Conservation (phyloP, 2,113 vertebrate genomes). For the Vireo altiloquus region DNA sequence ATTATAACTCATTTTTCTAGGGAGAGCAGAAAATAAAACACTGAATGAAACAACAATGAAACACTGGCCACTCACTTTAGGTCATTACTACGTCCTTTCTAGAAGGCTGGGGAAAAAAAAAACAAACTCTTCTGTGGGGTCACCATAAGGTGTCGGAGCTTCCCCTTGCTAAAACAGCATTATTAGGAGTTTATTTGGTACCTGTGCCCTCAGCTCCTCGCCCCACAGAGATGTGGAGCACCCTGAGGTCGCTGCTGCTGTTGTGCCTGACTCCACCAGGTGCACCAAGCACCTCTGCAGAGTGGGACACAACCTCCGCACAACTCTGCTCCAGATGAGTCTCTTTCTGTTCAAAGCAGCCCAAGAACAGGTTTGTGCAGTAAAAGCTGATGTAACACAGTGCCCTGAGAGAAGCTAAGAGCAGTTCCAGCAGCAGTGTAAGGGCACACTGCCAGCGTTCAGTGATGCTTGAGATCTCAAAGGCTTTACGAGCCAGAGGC, state of each 20-base stretch:
- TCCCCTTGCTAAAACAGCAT: background rate
- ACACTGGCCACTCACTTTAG: background rate
- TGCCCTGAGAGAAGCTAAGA: background rate
- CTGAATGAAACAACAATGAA: no score
- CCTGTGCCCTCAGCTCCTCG: background rate
- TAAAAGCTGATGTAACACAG: background rate
- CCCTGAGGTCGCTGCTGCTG: rapidly evolving
- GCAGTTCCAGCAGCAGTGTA: background rate
- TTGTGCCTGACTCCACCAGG: background rate
- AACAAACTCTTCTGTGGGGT: background rate
- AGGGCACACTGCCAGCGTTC: background rate
- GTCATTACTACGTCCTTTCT: background rate
- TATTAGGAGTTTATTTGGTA: background rate
- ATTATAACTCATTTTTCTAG: background rate
- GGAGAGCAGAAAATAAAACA: background rate
- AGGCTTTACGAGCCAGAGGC: background rate
- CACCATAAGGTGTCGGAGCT: background rate
- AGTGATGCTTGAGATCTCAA: background rate
- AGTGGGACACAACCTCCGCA: no score
- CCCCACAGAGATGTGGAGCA: background rate
- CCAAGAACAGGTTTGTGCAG: background rate
- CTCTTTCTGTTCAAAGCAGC: background rate
- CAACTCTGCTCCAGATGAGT: background rate
- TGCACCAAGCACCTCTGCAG: background rate
- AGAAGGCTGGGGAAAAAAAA: background rate